Base-by-base conservation (phyloP, 2,797 vertebrate species). In the Anguilla marmorata region DNA sequence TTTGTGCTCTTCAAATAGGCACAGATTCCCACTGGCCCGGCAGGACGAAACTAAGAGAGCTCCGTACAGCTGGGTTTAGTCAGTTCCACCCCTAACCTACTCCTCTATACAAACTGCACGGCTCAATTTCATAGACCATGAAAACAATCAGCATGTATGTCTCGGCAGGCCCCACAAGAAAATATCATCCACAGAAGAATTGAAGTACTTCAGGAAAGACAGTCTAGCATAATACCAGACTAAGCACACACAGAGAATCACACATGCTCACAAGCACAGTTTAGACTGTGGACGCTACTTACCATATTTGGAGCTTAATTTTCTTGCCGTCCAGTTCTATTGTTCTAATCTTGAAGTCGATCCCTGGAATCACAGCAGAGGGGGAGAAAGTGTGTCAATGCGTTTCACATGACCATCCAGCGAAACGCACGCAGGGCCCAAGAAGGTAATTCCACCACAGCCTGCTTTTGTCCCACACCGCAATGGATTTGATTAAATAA, bases 311-410 rank as follows among this genome's bases (percentile, higher is more conserved):
- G 3, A 82, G 79, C 79, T 82, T 82, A 82, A 82, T 82, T 4
- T 82, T 82, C 79, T 82, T 82, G 5, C 79, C 79, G 24, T 82
- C 79, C 24, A 82, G 45, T 50, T 82, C 79, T 82, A 82, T 82
- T 24, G 79, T 82, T 50, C 79, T n/a, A 30, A 82, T 82, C n/a
- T 82, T 82, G 79, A 82, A 82, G 79, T 82, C 79, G 11, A 82
- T 82, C 79, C 79, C 79, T 82, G 79, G 50, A 82, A 82, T 48
- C 79, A 82, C 19, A 76, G 37, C 30, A 82, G 79, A 48, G 76
- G 76, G 33, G n/a, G n/a, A n/a, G 33, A 37, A 14, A 45, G 74
- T 41, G 24, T 24, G 79, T 82, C 45, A 50, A 82, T 82, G 45
- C 41, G 50, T 82, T 48, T 37, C 33, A 80, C 37, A 45, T 19